Evolutionary conservation across 1,140 invertebrate species (phyloP).

Genomic region (Apolygus lucorum): DNA sequence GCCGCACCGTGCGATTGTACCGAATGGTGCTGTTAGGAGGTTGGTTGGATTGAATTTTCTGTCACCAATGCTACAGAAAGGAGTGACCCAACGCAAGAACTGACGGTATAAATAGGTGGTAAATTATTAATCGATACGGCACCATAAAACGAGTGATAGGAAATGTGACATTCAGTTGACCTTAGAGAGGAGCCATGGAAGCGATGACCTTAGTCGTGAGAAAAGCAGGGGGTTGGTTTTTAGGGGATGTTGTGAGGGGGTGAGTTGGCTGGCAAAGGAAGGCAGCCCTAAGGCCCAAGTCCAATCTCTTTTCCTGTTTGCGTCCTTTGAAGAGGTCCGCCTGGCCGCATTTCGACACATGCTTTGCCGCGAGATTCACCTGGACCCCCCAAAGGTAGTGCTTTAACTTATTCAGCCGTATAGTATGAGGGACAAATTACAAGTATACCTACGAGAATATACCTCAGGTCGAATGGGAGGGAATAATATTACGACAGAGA

Average conservation of each 20-base stretch:
- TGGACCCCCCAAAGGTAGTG: too few species aligned
- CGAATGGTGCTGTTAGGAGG: too few species aligned
- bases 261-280: neutral
- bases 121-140: neutral
- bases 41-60: too few species aligned
- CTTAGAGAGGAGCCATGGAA: neutral
- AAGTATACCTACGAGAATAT: too few species aligned
- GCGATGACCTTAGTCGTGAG: neutral
- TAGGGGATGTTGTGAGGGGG: neutral
- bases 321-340: neutral
- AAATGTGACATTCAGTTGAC: neutral
- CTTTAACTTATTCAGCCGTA: too few species aligned
- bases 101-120: too few species aligned
- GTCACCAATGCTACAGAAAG: too few species aligned
- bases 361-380: neutral
- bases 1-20: too few species aligned
- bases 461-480: too few species aligned
- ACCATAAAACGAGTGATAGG: neutral
- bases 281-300: neutral
- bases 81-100: too few species aligned
- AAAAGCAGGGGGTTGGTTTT: neutral
- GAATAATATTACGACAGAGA: too few species aligned
- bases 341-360: neutral
- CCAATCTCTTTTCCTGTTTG: slow-evolving; percentile 1
- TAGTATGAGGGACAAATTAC: too few species aligned